Evolutionary conservation across 2,113 vertebrate species (phyloP).

Genomic region (Arizona elegans): DNA sequence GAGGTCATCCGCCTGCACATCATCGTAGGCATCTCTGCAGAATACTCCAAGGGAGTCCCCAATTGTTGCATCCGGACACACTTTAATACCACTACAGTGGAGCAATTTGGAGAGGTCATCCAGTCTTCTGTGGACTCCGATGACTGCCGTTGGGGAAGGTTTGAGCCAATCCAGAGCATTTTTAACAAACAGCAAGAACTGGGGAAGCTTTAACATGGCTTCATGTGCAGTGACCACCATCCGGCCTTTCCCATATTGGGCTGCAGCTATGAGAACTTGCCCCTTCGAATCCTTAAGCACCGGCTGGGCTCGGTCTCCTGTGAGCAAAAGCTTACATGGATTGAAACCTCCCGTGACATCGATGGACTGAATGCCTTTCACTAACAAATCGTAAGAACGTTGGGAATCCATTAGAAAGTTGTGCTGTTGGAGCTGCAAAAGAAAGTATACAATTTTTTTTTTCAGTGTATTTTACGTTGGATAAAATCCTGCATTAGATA

Average conservation of each 20-base stretch:
- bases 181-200: slow-evolving; percentile 73
- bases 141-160: slow-evolving; percentile 54
- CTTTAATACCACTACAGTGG: slow-evolving; percentile 38
- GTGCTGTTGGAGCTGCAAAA: background rate
- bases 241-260: slow-evolving; percentile 74
- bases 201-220: slow-evolving; percentile 67
- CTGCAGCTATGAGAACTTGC: slow-evolving; percentile 69
- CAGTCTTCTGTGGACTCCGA: slow-evolving; percentile 71
- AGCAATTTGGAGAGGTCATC: slow-evolving; percentile 69
- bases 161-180: slow-evolving; percentile 83
- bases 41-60: slow-evolving; percentile 68
- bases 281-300: slow-evolving; percentile 67
- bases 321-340: slow-evolving; percentile 70
- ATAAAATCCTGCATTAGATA: background rate
- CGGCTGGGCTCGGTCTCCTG: slow-evolving; percentile 66
- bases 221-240: slow-evolving; percentile 84
- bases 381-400: too few relatives aligned
- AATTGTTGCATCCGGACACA: slow-evolving; percentile 58
- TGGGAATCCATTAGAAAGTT: background rate
- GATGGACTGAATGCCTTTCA: background rate
- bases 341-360: slow-evolving; percentile 62
- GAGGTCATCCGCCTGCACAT: slow-evolving; percentile 60
- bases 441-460: background rate
- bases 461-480: too few relatives aligned
- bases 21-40: slow-evolving; percentile 75